Evolutionary conservation across 2,113 vertebrate genomes (phyloP).

Genomic region (Jaculus jaculus): DNA sequence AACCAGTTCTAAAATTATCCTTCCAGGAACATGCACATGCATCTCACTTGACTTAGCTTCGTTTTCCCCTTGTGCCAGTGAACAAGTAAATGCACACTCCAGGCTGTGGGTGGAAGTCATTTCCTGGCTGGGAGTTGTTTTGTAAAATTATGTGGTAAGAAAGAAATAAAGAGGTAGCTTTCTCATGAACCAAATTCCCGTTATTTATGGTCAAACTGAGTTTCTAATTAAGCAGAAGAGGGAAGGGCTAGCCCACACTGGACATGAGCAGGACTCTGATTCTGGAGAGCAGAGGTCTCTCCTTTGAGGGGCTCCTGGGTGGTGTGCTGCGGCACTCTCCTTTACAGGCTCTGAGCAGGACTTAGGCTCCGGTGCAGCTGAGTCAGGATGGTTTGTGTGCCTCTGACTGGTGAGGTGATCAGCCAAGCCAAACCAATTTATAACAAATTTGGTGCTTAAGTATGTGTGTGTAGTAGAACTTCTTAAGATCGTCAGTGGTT

Average conservation of each 20-base stretch:
- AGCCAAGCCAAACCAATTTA: conserved; percentile 67
- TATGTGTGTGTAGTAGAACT: conserved; percentile 1
- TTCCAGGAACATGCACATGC: background rate
- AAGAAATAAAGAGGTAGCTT: conserved; percentile 31
- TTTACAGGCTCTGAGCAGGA: background rate
- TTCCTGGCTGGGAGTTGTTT: conserved; percentile 60
- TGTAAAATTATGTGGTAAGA: conserved; percentile 53
- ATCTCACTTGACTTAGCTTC: conserved; percentile 55
- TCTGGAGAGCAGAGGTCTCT: background rate
- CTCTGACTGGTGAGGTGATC: conserved; percentile 58
- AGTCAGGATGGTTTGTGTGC: conserved; percentile 4
- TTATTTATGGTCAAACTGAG: conserved; percentile 77
- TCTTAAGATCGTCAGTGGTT: conserved; percentile 47
- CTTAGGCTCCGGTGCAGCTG: conserved; percentile 31
- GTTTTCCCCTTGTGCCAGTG: background rate
- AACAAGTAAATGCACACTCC: conserved; percentile 50
- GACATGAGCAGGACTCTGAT: background rate
- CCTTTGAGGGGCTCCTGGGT: background rate
- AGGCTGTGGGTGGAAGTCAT: conserved; percentile 47
- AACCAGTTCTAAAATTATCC: conserved; percentile 41
- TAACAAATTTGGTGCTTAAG: conserved; percentile 75
- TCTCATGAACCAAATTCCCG: conserved; percentile 60
- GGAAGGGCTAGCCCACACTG: background rate
- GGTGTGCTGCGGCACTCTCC: background rate
- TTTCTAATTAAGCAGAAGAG: conserved; percentile 79